phyloP scores from a whole-genome alignment of 1,140 invertebrate species.

The Colletes latitarsis region DNA sequence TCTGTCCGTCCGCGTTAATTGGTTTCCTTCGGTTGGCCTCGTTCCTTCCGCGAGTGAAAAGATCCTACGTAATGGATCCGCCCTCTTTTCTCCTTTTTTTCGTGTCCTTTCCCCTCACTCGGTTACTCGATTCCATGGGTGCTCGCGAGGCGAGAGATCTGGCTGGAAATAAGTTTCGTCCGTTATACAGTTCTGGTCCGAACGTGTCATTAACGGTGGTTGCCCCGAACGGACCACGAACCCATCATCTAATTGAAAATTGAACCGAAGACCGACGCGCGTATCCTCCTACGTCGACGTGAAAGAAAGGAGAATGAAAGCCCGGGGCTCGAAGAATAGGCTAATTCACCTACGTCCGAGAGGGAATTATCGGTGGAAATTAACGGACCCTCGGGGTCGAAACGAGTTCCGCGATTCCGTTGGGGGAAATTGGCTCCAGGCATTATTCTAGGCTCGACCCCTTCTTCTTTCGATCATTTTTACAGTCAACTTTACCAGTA shows the following conservation, averaged over 20 bases:
- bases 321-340: neutral
- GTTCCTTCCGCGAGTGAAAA: neutral
- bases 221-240: neutral
- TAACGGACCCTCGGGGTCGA: too few relatives aligned
- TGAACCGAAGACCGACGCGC: neutral
- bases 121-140: neutral
- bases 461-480: too few relatives aligned
- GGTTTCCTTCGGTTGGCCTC: conserved; percentile 11
- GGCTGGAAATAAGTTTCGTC: conserved; percentile 10
- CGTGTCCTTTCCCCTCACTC: neutral
- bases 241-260: conserved; percentile 25
- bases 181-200: neutral
- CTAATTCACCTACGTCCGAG: neutral
- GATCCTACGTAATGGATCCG: conserved; percentile 22
- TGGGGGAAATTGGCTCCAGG: neutral
- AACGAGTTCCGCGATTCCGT: too few relatives aligned
- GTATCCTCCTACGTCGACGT: neutral
- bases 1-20: conserved; percentile 31
- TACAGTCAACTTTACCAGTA: too few relatives aligned
- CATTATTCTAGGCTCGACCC: too few relatives aligned
- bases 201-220: conserved; percentile 5
- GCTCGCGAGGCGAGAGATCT: neutral
- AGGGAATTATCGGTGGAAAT: too few relatives aligned
- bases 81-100: neutral
- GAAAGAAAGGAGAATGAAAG: conserved; percentile 10